These are phyloP conservation scores for Myiagra hebetior DNA, from an alignment of 2,113 vertebrate genomes.

Conservation along the genomic window DNA sequence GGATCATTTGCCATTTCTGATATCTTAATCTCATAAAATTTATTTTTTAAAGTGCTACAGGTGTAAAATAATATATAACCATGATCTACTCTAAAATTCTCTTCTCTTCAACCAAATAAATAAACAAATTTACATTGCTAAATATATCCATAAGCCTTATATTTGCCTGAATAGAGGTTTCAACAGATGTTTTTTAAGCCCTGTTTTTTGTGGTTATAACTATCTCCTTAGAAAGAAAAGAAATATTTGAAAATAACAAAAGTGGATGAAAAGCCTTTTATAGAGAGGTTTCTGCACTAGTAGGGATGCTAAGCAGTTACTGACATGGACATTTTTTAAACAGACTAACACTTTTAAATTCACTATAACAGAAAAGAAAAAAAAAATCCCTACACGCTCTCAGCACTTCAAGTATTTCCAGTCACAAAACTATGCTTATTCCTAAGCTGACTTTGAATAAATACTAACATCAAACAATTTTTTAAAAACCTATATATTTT, in stretches of 20 bases:
- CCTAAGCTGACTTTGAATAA: not conserved
- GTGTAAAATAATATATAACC: not conserved
- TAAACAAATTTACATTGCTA: not conserved
- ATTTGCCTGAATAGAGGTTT: not conserved
- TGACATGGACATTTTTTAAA: not conserved
- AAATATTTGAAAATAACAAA: not conserved
- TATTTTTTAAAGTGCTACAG: not conserved
- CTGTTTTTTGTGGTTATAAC: not conserved
- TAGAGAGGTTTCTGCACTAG: not conserved
- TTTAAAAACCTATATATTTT: not conserved
- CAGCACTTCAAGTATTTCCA: not conserved
- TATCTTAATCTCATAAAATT: not conserved
- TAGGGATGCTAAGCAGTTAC: not conserved
- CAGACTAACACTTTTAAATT: not conserved
- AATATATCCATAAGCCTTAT: not conserved
- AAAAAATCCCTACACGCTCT: not conserved
- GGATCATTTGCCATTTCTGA: not conserved
- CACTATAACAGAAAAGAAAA: not conserved
- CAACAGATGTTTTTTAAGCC: not conserved
- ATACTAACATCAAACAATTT: not conserved
- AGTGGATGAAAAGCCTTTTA: not conserved
- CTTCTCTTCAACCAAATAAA: not conserved
- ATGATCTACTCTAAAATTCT: not conserved
- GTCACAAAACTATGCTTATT: not conserved
- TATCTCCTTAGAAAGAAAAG: not conserved